Conservation (phyloP, 2,888 invertebrate genomes). For the Drosophila neonasuta region DNA sequence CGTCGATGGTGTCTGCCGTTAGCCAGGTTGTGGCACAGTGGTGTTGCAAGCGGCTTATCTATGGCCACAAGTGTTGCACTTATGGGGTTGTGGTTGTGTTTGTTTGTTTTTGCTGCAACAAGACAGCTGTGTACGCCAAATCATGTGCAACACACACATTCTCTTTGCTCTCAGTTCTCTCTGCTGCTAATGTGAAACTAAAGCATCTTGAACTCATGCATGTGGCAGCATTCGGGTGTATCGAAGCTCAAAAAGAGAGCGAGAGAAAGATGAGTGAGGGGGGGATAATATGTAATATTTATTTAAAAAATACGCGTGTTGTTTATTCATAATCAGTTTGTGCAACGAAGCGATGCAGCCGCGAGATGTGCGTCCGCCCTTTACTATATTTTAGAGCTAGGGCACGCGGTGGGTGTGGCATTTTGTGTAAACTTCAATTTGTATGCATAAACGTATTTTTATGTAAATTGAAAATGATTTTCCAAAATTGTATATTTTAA, state of each 20-base stretch:
- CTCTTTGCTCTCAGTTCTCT: not conserved
- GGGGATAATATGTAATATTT: conserved; percentile 7
- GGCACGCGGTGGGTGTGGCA: conserved; percentile 20
- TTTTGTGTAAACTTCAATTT: conserved; percentile 65
- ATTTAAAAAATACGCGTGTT: conserved; percentile 57
- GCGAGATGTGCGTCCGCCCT: conserved; percentile 31
- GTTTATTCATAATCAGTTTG: conserved; percentile 80
- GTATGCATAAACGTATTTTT: conserved; percentile 75
- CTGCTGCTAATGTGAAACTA: conserved; percentile 34
- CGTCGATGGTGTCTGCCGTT: conserved; percentile 22
- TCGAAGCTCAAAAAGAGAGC: conserved; percentile 51
- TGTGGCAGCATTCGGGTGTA: conserved; percentile 42
- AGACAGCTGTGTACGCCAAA: not conserved
- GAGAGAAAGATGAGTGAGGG: not conserved
- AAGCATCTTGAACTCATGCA: conserved; percentile 14
- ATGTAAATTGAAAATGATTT: conserved; percentile 72
- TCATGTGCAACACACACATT: not conserved
- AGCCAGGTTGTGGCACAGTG: conserved; percentile 13
- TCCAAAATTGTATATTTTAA: conserved; percentile 14
- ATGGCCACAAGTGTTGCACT: conserved; percentile 55
- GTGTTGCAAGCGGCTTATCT: conserved; percentile 60
- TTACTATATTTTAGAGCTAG: conserved; percentile 34
- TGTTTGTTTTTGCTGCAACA: not conserved
- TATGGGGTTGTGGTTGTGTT: conserved; percentile 9
- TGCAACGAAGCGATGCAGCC: conserved; percentile 60